Percentiles rank a stretch among this genome's conserved stretches.
phyloP scores from a whole-genome alignment of 2,888 invertebrate species.

The Bugula neritina region DNA sequence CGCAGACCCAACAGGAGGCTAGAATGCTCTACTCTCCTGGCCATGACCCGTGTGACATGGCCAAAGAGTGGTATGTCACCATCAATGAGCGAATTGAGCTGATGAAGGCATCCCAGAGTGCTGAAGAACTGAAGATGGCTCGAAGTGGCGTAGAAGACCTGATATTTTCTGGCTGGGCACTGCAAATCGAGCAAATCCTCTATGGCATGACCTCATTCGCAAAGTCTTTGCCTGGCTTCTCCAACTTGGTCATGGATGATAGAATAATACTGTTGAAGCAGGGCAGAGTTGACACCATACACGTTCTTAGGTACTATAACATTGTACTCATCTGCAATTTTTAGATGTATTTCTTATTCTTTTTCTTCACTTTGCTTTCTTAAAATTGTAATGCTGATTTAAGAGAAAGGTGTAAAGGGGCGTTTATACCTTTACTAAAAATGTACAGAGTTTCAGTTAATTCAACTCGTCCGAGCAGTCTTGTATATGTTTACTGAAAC shows the following conservation, averaged over 20 bases:
- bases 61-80: not conserved
- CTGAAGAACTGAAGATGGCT: not conserved
- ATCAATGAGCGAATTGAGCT: not conserved
- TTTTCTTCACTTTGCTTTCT: no score
- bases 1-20: not conserved
- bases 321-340: no score
- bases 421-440: no score
- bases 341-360: no score
- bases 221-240: conserved; percentile 8
- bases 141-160: not conserved
- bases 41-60: not conserved
- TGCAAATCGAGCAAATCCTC: not conserved
- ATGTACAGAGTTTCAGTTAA: no score
- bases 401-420: no score
- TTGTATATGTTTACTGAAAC: no score
- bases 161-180: not conserved
- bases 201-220: conserved; percentile 2
- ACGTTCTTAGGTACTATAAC: not conserved
- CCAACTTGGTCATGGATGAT: conserved; percentile 5
- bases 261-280: conserved; percentile 1
- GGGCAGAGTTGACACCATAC: not conserved
- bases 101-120: not conserved
- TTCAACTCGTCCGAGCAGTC: no score
- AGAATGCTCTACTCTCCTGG: conserved; percentile 2
- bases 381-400: no score